These are phyloP conservation scores for Coregonus ussuriensis DNA, from an alignment of 2,797 vertebrate genomes.

Conservation along the genomic window DNA sequence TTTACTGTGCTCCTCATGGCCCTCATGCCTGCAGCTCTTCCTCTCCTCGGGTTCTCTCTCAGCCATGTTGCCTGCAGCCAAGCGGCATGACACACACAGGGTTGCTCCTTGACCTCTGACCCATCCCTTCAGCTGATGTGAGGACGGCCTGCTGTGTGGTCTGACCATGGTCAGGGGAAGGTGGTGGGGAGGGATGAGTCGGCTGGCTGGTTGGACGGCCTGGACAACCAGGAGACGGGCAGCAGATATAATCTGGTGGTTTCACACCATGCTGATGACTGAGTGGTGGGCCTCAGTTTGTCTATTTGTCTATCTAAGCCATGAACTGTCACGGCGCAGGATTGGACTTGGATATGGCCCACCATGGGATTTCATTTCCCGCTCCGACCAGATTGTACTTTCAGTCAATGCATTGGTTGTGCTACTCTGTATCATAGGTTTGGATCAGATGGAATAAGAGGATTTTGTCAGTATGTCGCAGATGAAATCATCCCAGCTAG, in stretches of 20 bases:
- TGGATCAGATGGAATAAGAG: conserved; percentile 47
- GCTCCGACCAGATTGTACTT: conserved; percentile 60
- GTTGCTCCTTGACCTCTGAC: conserved; percentile 38
- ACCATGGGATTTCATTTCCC: conserved; percentile 72
- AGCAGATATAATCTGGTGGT: background rate
- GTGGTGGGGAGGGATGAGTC: conserved; percentile 27
- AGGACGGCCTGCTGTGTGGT: background rate
- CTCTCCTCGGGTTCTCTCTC: too few species aligned
- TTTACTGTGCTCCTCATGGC: conserved; percentile 10
- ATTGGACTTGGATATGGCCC: background rate
- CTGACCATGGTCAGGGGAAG: conserved; percentile 4
- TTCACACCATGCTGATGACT: background rate
- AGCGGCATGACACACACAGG: conserved; percentile 25
- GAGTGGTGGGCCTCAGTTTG: background rate
- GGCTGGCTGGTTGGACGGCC: conserved; percentile 13
- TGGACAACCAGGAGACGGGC: background rate
- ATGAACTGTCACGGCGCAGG: background rate
- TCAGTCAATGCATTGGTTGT: conserved; percentile 59
- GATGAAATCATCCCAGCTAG: background rate
- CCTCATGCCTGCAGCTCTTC: conserved; percentile 3
- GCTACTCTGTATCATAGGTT: conserved; percentile 13
- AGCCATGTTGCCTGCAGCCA: conserved; percentile 25
- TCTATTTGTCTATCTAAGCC: background rate
- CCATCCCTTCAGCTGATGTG: conserved; percentile 33
- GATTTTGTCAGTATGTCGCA: background rate